These are phyloP conservation scores for Indri indri DNA, from an alignment of 2,113 vertebrate genomes.

Conservation along the genomic window DNA sequence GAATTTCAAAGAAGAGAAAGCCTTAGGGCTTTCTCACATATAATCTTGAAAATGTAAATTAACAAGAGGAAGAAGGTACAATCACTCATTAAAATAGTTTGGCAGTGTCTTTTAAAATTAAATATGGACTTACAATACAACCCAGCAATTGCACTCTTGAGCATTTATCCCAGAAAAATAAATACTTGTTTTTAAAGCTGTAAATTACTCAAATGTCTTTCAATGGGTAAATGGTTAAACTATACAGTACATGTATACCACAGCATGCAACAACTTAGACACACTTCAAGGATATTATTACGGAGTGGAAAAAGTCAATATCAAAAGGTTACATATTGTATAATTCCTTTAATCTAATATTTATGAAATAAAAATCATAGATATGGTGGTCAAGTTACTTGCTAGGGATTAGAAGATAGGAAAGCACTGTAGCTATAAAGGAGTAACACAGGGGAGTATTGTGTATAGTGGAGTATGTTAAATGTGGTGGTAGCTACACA, in stretches of 20 bases:
- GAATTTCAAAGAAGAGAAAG: constrained; percentile 37
- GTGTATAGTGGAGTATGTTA: not conserved
- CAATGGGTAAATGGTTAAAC: not conserved
- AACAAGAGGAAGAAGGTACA: not conserved
- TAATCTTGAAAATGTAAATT: not conserved
- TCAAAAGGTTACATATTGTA: not conserved
- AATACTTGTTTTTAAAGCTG: not conserved
- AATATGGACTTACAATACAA: not conserved
- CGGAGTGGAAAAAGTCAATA: not conserved
- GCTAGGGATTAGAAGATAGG: not conserved
- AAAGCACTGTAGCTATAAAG: not conserved
- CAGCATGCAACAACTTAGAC: not conserved
- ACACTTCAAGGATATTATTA: not conserved
- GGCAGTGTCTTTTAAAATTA: not conserved
- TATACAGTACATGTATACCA: not conserved
- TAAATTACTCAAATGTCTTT: not conserved
- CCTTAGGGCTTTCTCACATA: not conserved
- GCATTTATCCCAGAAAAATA: not conserved
- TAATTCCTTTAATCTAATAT: not conserved
- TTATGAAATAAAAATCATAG: not conserved
- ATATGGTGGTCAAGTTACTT: not conserved
- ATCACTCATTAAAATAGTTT: not conserved
- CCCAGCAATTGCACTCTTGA: not conserved
- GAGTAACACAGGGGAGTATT: not conserved
- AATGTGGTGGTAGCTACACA: not conserved